These are phyloP conservation scores for Petrolisthes cinctipes DNA, from an alignment of 2,888 invertebrate species.

Conservation along the genomic window DNA sequence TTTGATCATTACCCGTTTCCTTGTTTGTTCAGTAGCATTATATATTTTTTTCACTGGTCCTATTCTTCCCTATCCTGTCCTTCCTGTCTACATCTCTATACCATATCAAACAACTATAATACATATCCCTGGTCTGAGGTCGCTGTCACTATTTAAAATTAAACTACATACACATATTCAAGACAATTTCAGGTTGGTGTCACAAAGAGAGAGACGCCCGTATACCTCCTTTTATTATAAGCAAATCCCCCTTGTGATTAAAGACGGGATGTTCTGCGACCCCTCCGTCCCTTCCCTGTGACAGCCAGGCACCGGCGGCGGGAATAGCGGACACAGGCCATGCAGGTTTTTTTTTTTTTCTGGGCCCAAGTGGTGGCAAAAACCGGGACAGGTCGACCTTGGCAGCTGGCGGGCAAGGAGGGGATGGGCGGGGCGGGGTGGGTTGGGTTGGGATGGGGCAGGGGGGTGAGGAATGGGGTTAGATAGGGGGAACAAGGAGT, in stretches of 20 bases:
- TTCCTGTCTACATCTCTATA: background rate
- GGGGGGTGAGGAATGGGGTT: background rate
- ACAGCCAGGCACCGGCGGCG: too few relatives aligned
- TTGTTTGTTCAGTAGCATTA: background rate
- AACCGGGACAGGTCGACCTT: background rate
- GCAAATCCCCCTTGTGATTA: too few relatives aligned
- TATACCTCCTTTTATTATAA: too few relatives aligned
- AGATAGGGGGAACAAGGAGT: background rate
- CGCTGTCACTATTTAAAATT: too few relatives aligned
- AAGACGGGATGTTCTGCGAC: too few relatives aligned
- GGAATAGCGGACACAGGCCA: background rate
- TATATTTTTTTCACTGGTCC: background rate
- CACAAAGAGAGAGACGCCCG: too few relatives aligned
- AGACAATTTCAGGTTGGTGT: too few relatives aligned
- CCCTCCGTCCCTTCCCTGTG: too few relatives aligned
- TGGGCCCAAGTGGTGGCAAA: background rate
- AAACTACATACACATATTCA: too few relatives aligned
- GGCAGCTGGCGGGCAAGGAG: background rate
- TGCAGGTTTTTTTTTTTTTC: background rate
- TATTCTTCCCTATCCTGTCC: background rate
- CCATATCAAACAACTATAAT: too few relatives aligned
- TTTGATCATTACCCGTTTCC: background rate
- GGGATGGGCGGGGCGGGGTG: background rate
- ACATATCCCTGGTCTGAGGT: too few relatives aligned
- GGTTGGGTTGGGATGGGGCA: background rate